Evolutionary conservation across 2,888 invertebrate species (phyloP).

Genomic region (Hirtodrosophila duncani): DNA sequence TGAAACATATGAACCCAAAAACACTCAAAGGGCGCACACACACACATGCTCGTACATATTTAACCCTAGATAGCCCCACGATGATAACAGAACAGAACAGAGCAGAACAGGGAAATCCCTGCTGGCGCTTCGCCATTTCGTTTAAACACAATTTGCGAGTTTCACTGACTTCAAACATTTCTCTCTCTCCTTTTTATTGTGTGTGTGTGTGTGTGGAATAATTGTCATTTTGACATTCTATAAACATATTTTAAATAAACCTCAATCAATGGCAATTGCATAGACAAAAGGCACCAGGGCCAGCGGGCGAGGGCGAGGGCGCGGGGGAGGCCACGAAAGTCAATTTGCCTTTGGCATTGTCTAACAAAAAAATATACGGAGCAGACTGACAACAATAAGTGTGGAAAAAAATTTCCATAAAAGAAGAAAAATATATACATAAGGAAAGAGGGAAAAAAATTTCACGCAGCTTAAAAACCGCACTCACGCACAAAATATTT

Average conservation of each 20-base stretch:
- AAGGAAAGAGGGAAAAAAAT: conserved; percentile 41
- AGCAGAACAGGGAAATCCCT: too few relatives aligned
- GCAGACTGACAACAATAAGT: conserved; percentile 51
- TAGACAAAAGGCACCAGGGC: conserved; percentile 39
- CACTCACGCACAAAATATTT: conserved; percentile 72
- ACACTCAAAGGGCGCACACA: background rate
- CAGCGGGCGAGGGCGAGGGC: conserved; percentile 30
- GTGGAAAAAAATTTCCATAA: conserved; percentile 63
- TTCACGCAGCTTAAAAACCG: conserved; percentile 72
- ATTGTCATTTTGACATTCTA: conserved; percentile 67
- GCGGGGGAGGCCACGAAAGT: conserved; percentile 51
- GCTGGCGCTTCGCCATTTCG: too few relatives aligned
- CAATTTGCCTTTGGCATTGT: conserved; percentile 64
- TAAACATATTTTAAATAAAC: conserved; percentile 60
- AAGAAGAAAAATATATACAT: conserved; percentile 17
- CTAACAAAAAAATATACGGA: conserved; percentile 58
- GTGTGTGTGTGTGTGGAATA: conserved; percentile 36
- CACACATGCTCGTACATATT: background rate
- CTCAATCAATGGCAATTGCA: conserved; percentile 54
- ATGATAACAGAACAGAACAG: background rate
- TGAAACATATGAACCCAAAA: too few relatives aligned
- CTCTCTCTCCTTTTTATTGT: background rate
- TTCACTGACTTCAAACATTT: conserved; percentile 40
- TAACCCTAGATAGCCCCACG: conserved; percentile 14
- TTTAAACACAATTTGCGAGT: too few relatives aligned